Evolutionary conservation across 2,113 vertebrate species (phyloP).

Genomic region (Phyllopteryx taeniolatus): DNA sequence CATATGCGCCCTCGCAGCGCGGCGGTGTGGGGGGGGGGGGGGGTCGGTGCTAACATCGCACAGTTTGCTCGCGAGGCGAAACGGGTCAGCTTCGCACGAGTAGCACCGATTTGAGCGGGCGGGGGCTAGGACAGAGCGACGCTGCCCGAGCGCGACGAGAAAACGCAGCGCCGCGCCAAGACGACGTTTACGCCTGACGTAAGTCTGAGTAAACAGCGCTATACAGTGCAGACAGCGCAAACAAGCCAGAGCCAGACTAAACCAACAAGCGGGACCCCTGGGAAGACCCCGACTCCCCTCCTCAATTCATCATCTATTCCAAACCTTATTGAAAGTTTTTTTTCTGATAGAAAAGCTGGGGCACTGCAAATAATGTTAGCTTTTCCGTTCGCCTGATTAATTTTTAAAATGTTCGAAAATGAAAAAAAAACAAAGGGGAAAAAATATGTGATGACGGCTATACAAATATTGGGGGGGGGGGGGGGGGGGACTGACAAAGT

Average conservation of each 20-base stretch:
- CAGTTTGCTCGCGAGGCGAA: constrained; percentile 14
- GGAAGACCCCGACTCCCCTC: constrained; percentile 22
- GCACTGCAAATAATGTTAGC: neutral
- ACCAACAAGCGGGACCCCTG: constrained; percentile 43
- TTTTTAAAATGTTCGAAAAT: neutral
- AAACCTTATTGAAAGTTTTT: neutral
- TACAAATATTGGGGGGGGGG: too few species aligned
- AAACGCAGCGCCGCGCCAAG: neutral
- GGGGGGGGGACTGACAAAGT: too few species aligned
- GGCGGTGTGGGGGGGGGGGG: neutral
- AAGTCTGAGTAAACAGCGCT: constrained; percentile 43
- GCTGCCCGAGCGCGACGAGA: neutral
- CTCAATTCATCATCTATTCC: constrained; percentile 5
- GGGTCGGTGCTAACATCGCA: neutral
- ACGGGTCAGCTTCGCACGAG: constrained; percentile 12
- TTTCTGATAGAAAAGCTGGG: neutral
- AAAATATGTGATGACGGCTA: neutral
- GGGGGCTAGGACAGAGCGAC: constrained; percentile 7
- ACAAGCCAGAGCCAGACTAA: constrained; percentile 42
- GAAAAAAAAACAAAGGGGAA: neutral
- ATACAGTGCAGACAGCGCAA: constrained; percentile 44
- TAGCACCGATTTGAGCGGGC: constrained; percentile 26
- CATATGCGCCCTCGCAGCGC: neutral
- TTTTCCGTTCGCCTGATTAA: neutral
- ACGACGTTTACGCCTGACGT: constrained; percentile 1